Base-by-base conservation (phyloP, 1,140 invertebrate species). In the Dufourea novaeangliae region DNA sequence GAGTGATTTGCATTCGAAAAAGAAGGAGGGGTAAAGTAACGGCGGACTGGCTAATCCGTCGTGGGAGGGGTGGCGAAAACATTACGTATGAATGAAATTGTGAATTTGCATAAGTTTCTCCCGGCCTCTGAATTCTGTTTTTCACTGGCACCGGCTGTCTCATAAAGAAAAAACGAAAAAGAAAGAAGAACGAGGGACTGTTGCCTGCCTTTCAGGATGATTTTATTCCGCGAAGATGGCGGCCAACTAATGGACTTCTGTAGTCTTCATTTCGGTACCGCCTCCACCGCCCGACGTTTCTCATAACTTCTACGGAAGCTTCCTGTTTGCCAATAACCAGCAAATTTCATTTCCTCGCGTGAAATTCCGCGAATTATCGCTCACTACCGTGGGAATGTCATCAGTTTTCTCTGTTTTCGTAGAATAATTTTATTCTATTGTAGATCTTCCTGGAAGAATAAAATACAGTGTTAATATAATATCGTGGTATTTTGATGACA, bases 31-130 rank as follows among this genome's bases (percentile, higher is more conserved):
- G 0, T 7, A n/a, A 5, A 56, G 46, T 29, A n/a, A 59, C 41
- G 37, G 44, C 32, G 39, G 14, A 22, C 12, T 14, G 68, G 34
- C 57, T 70, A 63, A 62, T 77, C 57, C 59, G 12, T n/a, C 32
- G 39, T 29, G 32, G 44, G 14, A 11, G 14, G 68, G 11, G n/a
- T 41, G 68, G 37, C 57, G 67, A 77, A 71, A 77, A 77, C 75
- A 77, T 77, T 77, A 77, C 67, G 27, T 71, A 77, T 68, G 46
- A 77, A 77, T 71, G 44, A 63, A 77, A 71, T 63, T 62, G 68
- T 20, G 27, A 77, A 80, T 80, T 78, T 80, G 79, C 79, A 80
- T 80, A 78, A 66, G 66, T 77, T 80, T 62, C 52, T 27, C n/a
- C 52, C 27, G 20, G 25, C 66, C 46, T 77, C 57, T 41, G 57